A percentile compares a stretch with the other conserved stretches of the same genome.
Evolutionary conservation across 2,113 vertebrate species (phyloP).

Genomic region (Percopsis transmontana): DNA sequence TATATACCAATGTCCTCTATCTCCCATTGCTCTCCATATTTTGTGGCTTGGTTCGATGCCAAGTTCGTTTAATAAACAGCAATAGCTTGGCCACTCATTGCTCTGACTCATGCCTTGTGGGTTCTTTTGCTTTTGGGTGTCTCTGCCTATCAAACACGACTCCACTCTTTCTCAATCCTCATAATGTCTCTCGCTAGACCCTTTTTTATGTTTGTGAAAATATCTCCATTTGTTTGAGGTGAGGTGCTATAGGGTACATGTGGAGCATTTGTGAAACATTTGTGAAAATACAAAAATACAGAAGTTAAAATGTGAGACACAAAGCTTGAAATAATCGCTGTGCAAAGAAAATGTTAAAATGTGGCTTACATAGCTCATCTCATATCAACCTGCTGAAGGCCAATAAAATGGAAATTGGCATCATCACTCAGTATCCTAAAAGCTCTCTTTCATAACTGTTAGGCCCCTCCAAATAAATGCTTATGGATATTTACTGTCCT

Average conservation of each 20-base stretch:
- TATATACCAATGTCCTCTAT: constrained; percentile 37
- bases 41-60: constrained; percentile 38
- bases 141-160: too few relatives aligned
- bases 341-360: background rate
- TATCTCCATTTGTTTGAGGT: too few relatives aligned
- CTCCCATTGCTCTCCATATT: constrained; percentile 33
- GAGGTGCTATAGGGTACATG: too few relatives aligned
- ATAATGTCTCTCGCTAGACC: background rate
- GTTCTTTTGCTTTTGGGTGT: background rate
- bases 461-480: background rate
- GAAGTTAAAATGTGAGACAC: too few relatives aligned
- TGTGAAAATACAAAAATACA: too few relatives aligned
- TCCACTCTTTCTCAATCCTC: background rate
- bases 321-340: too few relatives aligned
- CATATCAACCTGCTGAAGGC: background rate
- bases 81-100: constrained; percentile 10
- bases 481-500: constrained; percentile 22
- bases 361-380: background rate
- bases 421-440: background rate
- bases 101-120: background rate
- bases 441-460: constrained; percentile 10
- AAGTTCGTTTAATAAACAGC: constrained; percentile 53
- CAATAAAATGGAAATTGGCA: constrained; percentile 5
- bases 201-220: too few relatives aligned
- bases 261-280: too few relatives aligned